Evolutionary conservation across 2,113 vertebrate genomes (phyloP), one percentile per base, ranked within the genome.

Genomic region (Mixornis gularis): DNA sequence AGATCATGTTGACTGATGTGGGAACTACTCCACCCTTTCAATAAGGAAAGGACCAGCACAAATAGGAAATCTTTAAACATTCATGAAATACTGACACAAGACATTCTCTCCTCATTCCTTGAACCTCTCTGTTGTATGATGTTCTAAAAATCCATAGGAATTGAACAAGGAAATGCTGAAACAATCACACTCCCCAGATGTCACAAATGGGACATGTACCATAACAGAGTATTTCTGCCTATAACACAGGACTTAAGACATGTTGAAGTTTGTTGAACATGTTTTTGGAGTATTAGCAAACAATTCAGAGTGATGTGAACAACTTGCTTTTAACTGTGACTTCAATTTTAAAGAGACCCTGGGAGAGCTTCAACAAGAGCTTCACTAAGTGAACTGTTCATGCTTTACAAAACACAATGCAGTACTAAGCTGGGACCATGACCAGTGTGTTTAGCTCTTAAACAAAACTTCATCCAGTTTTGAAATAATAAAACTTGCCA

Each of bases 21-120:
- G 85, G 93, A 91, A 89, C 83, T 85, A 77, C 59, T 91, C 83
- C 46, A 90, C 38, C 81, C 79, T 94, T 94, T 92, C 90, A 83
- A 56, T 73, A 93, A 94, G 70, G 80, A 92, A 90, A 94, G 80
- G 84, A 79, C 30, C 46, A 27, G 63, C 4, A 25, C 41, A 85
- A 85, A 56, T 79, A 85, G 56, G 48, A 79, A 51, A 74, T 40
- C 41, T 94, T 95, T 53, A 70, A 93, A 95, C 92, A 94, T 85
- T 93, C 68, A 60, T 62, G 82, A 94, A 90, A 91, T 56, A 87
- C 36, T 0, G 2, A 77, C 13, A 9, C 30, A 76, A 95, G 81
- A 91, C 65, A 95, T 68, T 82, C 89, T 56, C 83, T 84, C 86
- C 79, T 80, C 76, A 41, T 79, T 93, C 70, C 55, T 41, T n/a